These are phyloP conservation scores for Megamerina dolium DNA, from an alignment of 2,888 invertebrate species.

Conservation along the genomic window DNA sequence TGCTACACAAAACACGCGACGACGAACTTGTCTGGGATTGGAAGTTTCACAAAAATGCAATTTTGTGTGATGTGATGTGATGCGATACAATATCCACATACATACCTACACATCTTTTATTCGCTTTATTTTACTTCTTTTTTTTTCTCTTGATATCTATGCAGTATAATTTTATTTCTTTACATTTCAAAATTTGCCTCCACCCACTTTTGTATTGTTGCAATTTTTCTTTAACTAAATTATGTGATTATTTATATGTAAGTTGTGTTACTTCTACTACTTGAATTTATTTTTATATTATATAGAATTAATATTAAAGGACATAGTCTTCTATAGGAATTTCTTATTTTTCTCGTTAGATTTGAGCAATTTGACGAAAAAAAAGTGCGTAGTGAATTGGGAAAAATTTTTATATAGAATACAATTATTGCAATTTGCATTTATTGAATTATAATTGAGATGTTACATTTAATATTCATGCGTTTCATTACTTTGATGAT, in stretches of 20 bases:
- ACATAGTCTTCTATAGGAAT: no score
- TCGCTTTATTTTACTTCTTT: slow-evolving; percentile 14
- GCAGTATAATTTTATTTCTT: slow-evolving; percentile 2
- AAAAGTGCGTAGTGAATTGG: no score
- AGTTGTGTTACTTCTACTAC: slow-evolving; percentile 20
- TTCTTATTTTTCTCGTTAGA: no score
- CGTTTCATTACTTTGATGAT: no score
- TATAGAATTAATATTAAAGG: no score
- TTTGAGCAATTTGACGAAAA: no score
- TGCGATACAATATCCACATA: slow-evolving; percentile 8
- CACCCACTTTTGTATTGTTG: slow-evolving; percentile 13
- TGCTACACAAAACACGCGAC: slow-evolving; percentile 4
- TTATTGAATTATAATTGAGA: no score
- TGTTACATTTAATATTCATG: no score
- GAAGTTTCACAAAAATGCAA: slow-evolving; percentile 45
- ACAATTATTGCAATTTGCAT: no score
- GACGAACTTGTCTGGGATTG: slow-evolving; percentile 40
- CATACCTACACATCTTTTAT: slow-evolving; percentile 12
- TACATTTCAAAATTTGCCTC: slow-evolving; percentile 8
- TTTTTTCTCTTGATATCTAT: slow-evolving; percentile 21
- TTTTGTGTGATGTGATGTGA: slow-evolving; percentile 17
- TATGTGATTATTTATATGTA: slow-evolving; percentile 21
- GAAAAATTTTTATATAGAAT: no score
- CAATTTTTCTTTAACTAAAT: slow-evolving; percentile 14
- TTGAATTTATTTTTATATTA: no score